Conservation (phyloP, 2,797 vertebrate genomes). For the Scomberomorus guttatus region DNA sequence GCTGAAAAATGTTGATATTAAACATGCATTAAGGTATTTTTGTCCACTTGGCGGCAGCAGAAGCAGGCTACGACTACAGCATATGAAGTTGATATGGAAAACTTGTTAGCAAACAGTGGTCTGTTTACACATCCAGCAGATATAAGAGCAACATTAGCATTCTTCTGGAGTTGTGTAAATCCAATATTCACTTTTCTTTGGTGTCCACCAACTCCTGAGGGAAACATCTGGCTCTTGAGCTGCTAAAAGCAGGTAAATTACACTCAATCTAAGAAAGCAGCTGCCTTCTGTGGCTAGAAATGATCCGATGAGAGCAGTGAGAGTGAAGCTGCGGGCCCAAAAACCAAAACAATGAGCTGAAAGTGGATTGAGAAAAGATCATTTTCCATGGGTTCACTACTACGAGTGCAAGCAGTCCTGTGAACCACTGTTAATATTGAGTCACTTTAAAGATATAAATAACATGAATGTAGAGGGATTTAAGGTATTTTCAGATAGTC, state of each 20-base stretch:
- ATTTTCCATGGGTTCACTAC: too few species aligned
- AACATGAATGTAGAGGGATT: not conserved
- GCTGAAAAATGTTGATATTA: not conserved
- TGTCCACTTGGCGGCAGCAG: conserved; percentile 21
- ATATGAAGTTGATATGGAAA: not conserved
- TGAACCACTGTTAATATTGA: not conserved
- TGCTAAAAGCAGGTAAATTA: too few species aligned
- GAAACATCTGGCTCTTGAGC: too few species aligned
- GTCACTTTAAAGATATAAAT: conserved; percentile 1
- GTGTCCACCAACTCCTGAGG: not conserved
- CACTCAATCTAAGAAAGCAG: too few species aligned
- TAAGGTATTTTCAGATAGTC: not conserved
- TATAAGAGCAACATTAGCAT: too few species aligned
- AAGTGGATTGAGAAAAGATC: too few species aligned
- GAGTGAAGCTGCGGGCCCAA: too few species aligned
- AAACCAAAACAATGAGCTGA: too few species aligned
- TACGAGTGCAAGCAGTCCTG: not conserved
- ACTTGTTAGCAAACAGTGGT: not conserved
- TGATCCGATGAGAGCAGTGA: too few species aligned
- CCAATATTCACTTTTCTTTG: not conserved
- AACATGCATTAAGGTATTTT: not conserved
- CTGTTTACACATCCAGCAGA: not conserved
- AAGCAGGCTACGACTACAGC: not conserved
- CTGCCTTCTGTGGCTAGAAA: too few species aligned
- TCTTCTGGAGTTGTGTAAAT: too few species aligned